Evolutionary conservation across 2,113 vertebrate species (phyloP), one percentile per base, ranked within the genome.

Genomic region (Aegithalos caudatus): DNA sequence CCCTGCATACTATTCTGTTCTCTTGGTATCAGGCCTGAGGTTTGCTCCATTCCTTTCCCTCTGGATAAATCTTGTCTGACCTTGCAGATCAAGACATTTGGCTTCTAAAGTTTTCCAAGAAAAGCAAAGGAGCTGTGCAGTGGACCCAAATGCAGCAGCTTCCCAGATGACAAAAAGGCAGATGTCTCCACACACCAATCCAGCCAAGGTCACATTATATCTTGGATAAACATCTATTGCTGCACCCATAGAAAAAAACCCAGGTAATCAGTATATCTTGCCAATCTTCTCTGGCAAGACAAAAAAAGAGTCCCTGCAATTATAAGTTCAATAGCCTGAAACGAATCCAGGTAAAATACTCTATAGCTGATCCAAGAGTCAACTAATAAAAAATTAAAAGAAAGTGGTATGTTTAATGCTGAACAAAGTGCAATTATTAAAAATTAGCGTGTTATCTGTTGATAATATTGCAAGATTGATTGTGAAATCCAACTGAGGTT

Each of bases 191-290:
- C 2, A 2, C 25, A 35, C 29, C n/a, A 67, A 25, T 61, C 48
- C 42, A 57, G 58, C 16, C 0, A 5, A 84, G 45, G 45, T 85
- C 61, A 54, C 1, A 0, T 35, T 60, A 14, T 24, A 89, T 42
- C 54, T 95, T 89, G 27, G 28, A 87, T 71, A 79, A 94, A 81
- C 37, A 67, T 78, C 57, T 40, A 29, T 28, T 60, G 15, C 44
- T 81, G 42, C 19, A 64, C 8, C 12, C 1, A 0, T 38, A 47
- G 44, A 14, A 60, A 73, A 93, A 60, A 0, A 0, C 5, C 8
- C 22, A 65, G 83, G 11, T 71, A 60, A 84, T 56, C 42, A 61
- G 20, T 6, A 0, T 65, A 51, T 89, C 83, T 92, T 77, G 57
- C 24, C 37, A 65, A 74, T 89, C 53, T 95, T 92, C 54, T 73